A percentile compares a stretch with the other conserved stretches of the same genome.
Evolutionary conservation across 2,113 vertebrate genomes (phyloP).

Genomic region (Dipodomys spectabilis): DNA sequence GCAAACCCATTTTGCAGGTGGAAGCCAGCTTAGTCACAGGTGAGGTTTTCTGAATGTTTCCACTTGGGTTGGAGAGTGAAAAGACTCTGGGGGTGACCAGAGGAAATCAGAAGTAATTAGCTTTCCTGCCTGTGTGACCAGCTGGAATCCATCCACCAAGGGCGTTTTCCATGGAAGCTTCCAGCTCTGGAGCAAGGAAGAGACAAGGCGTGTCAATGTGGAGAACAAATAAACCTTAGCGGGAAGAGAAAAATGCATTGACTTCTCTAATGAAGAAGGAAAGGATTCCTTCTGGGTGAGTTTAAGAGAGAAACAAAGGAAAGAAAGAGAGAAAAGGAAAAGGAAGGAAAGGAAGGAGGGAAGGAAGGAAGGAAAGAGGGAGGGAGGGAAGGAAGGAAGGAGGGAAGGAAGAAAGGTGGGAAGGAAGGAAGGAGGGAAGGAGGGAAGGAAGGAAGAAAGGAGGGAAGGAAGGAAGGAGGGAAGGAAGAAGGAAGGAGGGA

Average conservation of each 20-base stretch:
- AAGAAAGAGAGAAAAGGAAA: neutral
- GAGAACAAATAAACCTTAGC: slow-evolving; percentile 16
- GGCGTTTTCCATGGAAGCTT: neutral
- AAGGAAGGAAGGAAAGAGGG: too few species aligned
- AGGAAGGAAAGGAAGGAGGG: too few species aligned
- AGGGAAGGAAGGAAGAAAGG: too few species aligned
- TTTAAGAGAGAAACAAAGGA: neutral
- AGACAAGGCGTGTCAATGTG: neutral
- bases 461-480: too few species aligned
- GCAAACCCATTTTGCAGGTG: slow-evolving; percentile 5
- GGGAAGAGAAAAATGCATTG: neutral
- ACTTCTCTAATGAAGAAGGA: neutral
- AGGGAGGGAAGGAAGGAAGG: too few species aligned
- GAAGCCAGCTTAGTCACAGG: slow-evolving; percentile 10
- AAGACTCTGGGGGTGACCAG: neutral
- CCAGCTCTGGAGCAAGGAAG: neutral
- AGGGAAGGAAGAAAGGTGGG: too few species aligned
- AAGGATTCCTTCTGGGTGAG: neutral
- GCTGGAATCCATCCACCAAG: neutral
- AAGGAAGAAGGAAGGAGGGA: too few species aligned
- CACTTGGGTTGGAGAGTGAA: neutral
- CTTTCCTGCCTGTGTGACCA: neutral
- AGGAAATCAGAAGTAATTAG: neutral
- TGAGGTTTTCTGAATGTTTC: slow-evolving; percentile 53
- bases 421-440: too few species aligned